Evolutionary conservation across 2,888 invertebrate species (phyloP), one percentile per base, ranked within the genome.

Genomic region (Latheticus oryzae): DNA sequence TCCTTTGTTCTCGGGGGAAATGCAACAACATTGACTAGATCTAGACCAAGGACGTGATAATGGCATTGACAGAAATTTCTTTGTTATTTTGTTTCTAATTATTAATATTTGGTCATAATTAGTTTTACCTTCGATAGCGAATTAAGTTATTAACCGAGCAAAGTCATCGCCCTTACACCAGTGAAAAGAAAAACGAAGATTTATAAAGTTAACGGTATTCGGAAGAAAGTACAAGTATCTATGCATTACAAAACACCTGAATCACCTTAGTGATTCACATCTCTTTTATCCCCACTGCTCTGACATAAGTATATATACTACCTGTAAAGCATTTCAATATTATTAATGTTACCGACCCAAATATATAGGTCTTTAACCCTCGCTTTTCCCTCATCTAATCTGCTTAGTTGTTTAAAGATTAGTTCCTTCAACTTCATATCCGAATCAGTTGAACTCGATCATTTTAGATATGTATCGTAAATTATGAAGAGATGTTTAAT

Each of bases 261-360:
- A 65, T 67, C 67, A 67, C 63, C 63, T 61, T 45, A 52, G 59
- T 67, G 67, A 67, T 64, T 67, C 67, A 67, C 63, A 60, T 63
- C 63, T 65, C 55, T 59, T 48, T 58, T 56, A 52, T 45, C 57
- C 58, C 53, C 53, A 55, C 55, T 43, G 40, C 42, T n/a, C 17
- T 54, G 38, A 58, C 58, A 53, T 50, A 33, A 58, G 56, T n/a
- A 55, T 53, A 45, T 38, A 53, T 45, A 28, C 15, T 59, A 60
- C 60, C 62, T 58, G 58, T 56, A 28, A 38, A 51, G 28, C 30
- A 50, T 38, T 47, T 35, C 33, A 40, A 43, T 32, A 48, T 35
- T 48, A 48, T 48, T 48, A 50, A 37, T 50, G 30, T 38, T 21
- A 38, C 38, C 51, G 38, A 38, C 51, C 38, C 28, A 51, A 51